Percentiles rank a stretch among this genome's conserved stretches.
Evolutionary conservation across 1,140 invertebrate genomes (phyloP).

Genomic region (Papilio xuthus): DNA sequence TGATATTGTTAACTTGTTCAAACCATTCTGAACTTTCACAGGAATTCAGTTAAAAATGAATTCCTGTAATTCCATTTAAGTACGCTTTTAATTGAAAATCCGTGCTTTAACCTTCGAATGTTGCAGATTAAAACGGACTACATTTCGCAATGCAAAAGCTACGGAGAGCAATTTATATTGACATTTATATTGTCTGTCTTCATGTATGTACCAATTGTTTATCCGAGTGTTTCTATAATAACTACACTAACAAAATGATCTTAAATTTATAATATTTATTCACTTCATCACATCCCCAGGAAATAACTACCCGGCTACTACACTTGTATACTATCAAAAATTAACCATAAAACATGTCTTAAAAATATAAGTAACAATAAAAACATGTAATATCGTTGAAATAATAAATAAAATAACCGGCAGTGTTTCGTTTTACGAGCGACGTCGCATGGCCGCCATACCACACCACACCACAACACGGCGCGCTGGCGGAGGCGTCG

Average conservation of each 20-base stretch:
- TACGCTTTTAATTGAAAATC: slow-evolving; percentile 12
- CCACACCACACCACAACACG: too few relatives aligned
- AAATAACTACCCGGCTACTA: neutral
- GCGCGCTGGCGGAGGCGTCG: neutral
- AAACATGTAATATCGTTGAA: neutral
- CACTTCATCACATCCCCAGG: neutral
- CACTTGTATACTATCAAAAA: neutral
- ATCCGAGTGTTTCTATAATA: neutral
- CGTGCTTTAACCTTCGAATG: neutral
- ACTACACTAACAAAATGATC: neutral
- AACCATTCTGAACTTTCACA: neutral
- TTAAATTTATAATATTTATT: neutral
- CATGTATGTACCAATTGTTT: neutral
- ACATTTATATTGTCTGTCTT: neutral
- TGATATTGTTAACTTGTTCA: neutral
- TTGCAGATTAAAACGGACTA: neutral
- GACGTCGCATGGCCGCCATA: neutral
- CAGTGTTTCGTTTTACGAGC: neutral
- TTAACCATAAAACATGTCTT: neutral
- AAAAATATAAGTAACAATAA: slow-evolving; percentile 6
- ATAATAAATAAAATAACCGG: neutral
- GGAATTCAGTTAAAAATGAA: neutral
- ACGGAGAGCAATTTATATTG: neutral
- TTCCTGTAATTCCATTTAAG: slow-evolving; percentile 9
- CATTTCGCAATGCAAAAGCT: neutral